Evolutionary conservation across 64 coral and sea anemone genomes (phyloP), one percentile per base, ranked within the genome.

Genomic region (Pocillopora damicornis): DNA sequence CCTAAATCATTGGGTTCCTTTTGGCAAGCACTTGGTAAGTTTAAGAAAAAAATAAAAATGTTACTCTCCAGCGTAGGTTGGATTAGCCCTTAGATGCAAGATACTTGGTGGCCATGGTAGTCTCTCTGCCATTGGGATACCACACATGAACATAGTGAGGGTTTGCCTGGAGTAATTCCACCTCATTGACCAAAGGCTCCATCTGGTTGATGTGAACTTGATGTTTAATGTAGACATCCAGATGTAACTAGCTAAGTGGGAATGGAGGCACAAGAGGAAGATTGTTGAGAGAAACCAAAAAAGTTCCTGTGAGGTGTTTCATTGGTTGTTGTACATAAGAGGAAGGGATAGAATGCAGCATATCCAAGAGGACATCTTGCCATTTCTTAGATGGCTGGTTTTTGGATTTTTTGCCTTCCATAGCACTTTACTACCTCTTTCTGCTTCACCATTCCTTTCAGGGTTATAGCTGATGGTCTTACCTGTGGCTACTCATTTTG

Each of bases 111-210:
- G 87, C 71, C 35, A 89, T 87, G 61, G 87, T 93, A 23, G 82
- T 88, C 64, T 93, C 81, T 7, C 86, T 65, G 38, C 91, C 79
- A 45, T 88, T 76, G 35, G 81, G 56, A 74, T 77, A 77, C 25
- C 67, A 59, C 37, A 93, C 45, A 42, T 88, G 79, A 8, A 78
- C 73, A 15, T 93, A 84, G 59, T 86, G 59, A 88, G 69, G 79
- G 76, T 78, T 93, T 26, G 86, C 91, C 66, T 88, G 65, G 15
- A 79, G 83, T 23, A 94, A 22, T 71, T 90, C 92, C 56, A 94
- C 88, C 35, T 94, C 79, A 66, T 94, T 82, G 0, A 94, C 92
- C 37, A 94, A 71, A 74, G 92, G 92, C 11, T 94, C 88, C 72
- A 75, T 90, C 73, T 94, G 87, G 17, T 84, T 94, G 13, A 81